phyloP scores from a whole-genome alignment of 2,113 vertebrate species.

The Phalacrocorax brasilianus region DNA sequence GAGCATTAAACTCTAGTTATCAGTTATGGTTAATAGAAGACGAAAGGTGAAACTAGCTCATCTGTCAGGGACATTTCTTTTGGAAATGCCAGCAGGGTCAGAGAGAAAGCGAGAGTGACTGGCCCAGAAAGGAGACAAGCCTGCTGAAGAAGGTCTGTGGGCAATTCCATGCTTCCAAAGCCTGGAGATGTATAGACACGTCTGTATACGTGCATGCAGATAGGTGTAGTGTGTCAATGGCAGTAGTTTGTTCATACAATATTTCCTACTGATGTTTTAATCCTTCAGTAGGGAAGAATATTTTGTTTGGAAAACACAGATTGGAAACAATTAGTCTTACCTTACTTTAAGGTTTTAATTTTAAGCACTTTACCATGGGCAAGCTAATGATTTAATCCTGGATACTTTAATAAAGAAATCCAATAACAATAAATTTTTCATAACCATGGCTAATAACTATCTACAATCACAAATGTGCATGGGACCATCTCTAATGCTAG shows the following conservation, averaged over 20 bases:
- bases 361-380: background rate
- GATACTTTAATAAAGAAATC: background rate
- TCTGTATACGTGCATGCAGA: fast-evolving
- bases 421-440: background rate
- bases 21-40: background rate
- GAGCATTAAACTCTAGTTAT: background rate
- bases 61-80: background rate
- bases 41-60: background rate
- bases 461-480: background rate
- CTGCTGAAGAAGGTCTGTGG: background rate
- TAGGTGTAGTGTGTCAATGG: background rate
- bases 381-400: background rate
- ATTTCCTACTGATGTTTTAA: background rate
- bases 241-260: background rate
- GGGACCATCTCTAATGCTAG: background rate
- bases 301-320: background rate
- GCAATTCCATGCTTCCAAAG: background rate
- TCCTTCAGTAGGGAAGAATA: background rate
- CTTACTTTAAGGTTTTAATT: background rate
- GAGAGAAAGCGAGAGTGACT: background rate
- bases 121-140: background rate
- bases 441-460: background rate
- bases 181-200: fast-evolving
- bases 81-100: background rate
- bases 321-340: background rate